Evolutionary conservation across 2,888 invertebrate genomes (phyloP).

Genomic region (Gryllus longicercus): DNA sequence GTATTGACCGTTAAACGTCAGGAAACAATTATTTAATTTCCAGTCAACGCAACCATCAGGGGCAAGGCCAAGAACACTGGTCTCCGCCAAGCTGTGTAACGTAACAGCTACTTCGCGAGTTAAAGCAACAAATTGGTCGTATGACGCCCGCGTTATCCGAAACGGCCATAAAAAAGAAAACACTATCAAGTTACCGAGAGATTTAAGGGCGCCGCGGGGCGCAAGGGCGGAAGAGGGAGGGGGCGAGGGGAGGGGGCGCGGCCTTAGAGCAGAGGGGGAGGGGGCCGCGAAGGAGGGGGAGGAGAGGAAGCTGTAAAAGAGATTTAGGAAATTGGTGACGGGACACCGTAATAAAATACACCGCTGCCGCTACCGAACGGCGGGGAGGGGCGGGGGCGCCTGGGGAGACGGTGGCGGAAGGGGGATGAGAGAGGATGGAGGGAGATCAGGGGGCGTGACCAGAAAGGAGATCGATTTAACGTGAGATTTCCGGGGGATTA

Average conservation of each 20-base stretch:
- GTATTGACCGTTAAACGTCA: too few species aligned
- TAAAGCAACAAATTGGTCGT: slow-evolving; percentile 17
- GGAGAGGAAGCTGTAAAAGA: slow-evolving; percentile 33
- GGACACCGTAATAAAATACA: slow-evolving; percentile 34
- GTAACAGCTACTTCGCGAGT: background rate
- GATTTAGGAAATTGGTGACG: slow-evolving; percentile 36
- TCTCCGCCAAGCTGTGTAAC: background rate
- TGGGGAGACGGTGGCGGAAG: too few species aligned
- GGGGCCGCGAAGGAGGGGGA: background rate
- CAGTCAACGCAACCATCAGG: too few species aligned
- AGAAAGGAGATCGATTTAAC: too few species aligned
- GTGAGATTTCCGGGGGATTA: too few species aligned
- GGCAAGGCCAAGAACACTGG: too few species aligned
- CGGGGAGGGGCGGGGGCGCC: too few species aligned
- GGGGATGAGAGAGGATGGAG: too few species aligned
- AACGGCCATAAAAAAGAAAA: background rate
- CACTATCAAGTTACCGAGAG: slow-evolving; percentile 28
- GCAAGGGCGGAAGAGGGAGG: background rate
- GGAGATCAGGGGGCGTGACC: too few species aligned
- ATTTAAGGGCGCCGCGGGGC: slow-evolving; percentile 17
- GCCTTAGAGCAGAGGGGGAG: background rate
- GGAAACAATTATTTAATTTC: too few species aligned
- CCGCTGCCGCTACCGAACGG: background rate
- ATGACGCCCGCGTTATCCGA: background rate
- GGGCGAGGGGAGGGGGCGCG: background rate